phyloP scores from a whole-genome alignment of 1,140 invertebrate genomes.

The Hyphantria cunea region DNA sequence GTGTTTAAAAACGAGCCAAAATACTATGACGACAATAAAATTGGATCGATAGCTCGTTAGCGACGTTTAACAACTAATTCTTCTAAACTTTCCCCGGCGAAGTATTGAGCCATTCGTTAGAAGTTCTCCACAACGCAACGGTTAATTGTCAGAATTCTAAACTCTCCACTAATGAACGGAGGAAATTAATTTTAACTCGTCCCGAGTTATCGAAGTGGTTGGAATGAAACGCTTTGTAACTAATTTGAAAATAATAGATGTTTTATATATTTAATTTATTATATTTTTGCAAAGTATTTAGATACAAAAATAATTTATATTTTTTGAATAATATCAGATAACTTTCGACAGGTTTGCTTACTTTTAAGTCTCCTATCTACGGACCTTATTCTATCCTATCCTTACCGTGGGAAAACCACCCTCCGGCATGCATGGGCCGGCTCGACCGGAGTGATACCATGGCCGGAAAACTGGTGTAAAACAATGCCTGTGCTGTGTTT shows the following conservation, averaged over 20 bases:
- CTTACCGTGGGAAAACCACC: too few relatives aligned
- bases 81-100: constrained; percentile 15
- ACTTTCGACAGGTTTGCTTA: too few relatives aligned
- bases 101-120: constrained; percentile 27
- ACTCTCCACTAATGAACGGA: constrained; percentile 26
- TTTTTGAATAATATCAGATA: too few relatives aligned
- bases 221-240: constrained; percentile 5
- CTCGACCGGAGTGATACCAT: too few relatives aligned
- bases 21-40: constrained; percentile 11
- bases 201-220: constrained; percentile 9
- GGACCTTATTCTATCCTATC: too few relatives aligned
- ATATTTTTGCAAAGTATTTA: not conserved
- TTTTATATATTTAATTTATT: not conserved
- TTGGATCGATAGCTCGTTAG: constrained; percentile 23
- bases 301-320: not conserved
- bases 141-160: constrained; percentile 26
- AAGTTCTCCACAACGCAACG: constrained; percentile 12
- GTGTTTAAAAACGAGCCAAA: not conserved
- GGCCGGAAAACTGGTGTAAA: too few relatives aligned
- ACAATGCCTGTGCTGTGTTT: too few relatives aligned
- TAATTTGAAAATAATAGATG: constrained; percentile 15
- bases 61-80: constrained; percentile 26
- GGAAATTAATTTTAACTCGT: constrained; percentile 30
- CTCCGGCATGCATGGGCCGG: too few relatives aligned
- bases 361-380: too few relatives aligned